Conservation (phyloP, 2,797 vertebrate genomes). For the Garrulus glandarius region DNA sequence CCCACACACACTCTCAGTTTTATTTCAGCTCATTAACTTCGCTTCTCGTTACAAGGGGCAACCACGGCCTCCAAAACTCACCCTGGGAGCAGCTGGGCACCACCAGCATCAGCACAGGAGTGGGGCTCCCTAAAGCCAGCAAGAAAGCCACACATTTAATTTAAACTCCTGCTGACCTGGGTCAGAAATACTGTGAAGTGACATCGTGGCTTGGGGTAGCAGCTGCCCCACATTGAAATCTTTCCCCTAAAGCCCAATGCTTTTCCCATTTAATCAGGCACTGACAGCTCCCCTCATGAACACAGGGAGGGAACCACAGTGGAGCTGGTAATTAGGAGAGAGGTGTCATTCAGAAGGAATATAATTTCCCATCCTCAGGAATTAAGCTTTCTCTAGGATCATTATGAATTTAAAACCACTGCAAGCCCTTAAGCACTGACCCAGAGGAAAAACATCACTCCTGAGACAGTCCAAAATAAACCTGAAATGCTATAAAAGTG, state of each 20-base stretch:
- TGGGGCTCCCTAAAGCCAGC: neutral
- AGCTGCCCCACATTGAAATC: neutral
- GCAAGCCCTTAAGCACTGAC: neutral
- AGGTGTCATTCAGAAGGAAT: neutral
- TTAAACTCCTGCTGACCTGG: neutral
- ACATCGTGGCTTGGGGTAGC: fast-evolving
- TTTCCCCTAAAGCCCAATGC: neutral
- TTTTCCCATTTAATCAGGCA: neutral
- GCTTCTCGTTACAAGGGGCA: fast-evolving
- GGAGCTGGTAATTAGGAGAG: neutral
- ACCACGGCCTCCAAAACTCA: neutral
- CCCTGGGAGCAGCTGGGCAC: neutral
- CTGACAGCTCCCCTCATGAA: neutral
- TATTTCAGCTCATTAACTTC: neutral
- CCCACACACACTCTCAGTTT: neutral
- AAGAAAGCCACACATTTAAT: fast-evolving
- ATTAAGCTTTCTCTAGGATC: neutral
- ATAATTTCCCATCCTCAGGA: neutral
- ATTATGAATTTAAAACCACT: fast-evolving
- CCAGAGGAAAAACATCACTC: neutral
- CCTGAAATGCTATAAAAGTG: neutral
- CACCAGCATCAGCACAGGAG: neutral
- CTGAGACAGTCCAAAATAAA: slow-evolving; percentile 15
- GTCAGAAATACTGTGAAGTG: neutral
- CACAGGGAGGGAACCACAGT: neutral